Evolutionary conservation across 2,113 vertebrate species (phyloP).

Genomic region (Panthera uncia): DNA sequence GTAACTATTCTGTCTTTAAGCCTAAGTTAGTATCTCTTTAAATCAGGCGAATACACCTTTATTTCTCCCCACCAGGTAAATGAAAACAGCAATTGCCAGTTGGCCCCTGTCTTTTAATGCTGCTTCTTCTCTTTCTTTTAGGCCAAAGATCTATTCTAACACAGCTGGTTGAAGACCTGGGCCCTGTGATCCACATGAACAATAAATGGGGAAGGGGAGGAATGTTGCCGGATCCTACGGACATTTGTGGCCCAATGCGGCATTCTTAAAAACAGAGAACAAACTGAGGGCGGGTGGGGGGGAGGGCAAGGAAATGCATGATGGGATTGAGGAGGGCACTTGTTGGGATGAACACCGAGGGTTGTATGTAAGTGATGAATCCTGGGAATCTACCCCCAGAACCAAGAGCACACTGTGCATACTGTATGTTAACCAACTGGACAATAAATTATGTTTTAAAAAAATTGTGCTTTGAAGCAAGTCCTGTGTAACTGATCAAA

Average conservation of each 20-base stretch:
- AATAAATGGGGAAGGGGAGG: background rate
- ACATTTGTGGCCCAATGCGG: rapidly evolving
- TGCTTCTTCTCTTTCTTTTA: background rate
- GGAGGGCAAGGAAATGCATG: no score
- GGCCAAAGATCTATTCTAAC: background rate
- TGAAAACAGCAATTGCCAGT: background rate
- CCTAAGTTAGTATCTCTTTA: background rate
- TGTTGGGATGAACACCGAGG: no score
- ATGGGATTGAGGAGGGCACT: no score
- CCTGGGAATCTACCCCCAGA: no score
- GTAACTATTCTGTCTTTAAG: background rate
- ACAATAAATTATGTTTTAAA: no score
- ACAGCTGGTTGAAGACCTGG: background rate
- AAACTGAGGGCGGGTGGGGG: no score
- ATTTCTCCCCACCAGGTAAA: no score
- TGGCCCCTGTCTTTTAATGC: background rate
- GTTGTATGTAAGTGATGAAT: no score
- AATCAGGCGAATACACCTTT: background rate
- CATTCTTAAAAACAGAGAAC: background rate
- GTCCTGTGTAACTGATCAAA: no score
- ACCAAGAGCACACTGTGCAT: no score
- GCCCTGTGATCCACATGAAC: rapidly evolving
- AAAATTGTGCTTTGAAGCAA: rapidly evolving
- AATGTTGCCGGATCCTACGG: rapidly evolving
- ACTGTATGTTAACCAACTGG: no score